Base-by-base conservation (phyloP, 2,113 vertebrate genomes). In the Paradoxurus hermaphroditus region DNA sequence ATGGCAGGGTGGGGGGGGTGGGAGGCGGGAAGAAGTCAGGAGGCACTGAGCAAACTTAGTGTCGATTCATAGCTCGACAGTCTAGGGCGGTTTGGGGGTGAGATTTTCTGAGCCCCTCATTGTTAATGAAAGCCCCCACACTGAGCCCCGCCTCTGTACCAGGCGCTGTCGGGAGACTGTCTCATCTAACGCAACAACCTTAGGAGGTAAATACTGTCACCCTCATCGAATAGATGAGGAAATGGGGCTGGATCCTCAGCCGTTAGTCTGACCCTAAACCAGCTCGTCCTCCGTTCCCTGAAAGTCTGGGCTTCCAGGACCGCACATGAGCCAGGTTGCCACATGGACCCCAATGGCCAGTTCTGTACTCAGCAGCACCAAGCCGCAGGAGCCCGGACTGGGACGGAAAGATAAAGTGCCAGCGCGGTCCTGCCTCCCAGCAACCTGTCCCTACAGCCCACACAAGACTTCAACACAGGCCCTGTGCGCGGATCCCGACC, bases 31-130 rank as follows among this genome's bases (percentile, higher is more conserved):
- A 83, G 53, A 90, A 90, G 91, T 44, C 36, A 19, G 92, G 72
- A 94, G 95, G 95, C 97, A 97, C 70, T 94, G 65, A 94, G 79
- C 97, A 92, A 92, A 96, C 95, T 86, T 84, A 67, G 75, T 78
- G 72, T 92, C 97, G 92, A 97, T 86, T 96, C 94, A 95, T 79
- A 75, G 73, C 88, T 97, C 31, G 9, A 79, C 87, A 70, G 67
- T 75, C 77, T 0, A 70, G 93, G 94, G 68, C 62, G 21, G 18
- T 51, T n/a, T 63, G 29, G 34, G 13, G 65, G 73, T 82, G 94
- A 36, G 67, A 51, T 88, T 67, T 88, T 63, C 91, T 39, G 84
- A 62, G 85, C 23, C 68, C 65, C 93, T 78, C 51, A 86, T 84
- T 96, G 63, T 70, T 59, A 49, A 31, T 82, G 67, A 44, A 10